Percentiles rank a stretch among this genome's conserved stretches.
phyloP scores from a whole-genome alignment of 2,113 vertebrate species.

The Dunckerocampus dactyliophorus region DNA sequence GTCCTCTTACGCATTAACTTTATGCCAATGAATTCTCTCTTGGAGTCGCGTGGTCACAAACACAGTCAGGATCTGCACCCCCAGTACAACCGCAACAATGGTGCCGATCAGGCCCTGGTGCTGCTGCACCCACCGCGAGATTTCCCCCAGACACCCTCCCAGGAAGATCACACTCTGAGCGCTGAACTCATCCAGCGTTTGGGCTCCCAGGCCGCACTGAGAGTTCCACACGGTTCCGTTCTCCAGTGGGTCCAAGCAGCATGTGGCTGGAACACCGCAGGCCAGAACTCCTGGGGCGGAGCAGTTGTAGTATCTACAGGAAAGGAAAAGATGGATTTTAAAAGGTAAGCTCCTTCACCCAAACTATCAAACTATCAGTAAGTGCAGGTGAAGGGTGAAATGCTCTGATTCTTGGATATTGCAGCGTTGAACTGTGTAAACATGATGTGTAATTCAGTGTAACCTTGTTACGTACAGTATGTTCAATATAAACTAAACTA shows the following conservation, averaged over 20 bases:
- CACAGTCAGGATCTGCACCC: slow-evolving; percentile 70
- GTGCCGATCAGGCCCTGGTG: slow-evolving; percentile 49
- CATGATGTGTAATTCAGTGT: too few relatives aligned
- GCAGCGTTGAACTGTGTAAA: too few relatives aligned
- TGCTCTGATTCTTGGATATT: too few relatives aligned
- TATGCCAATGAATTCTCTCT: slow-evolving; percentile 57
- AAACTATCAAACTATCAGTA: too few relatives aligned
- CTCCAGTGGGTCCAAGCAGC: slow-evolving; percentile 79
- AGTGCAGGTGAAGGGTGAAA: too few relatives aligned
- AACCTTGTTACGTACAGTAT: too few relatives aligned
- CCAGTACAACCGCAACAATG: slow-evolving; percentile 15
- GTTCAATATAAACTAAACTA: too few relatives aligned
- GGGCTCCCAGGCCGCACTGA: slow-evolving; percentile 79
- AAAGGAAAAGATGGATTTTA: neutral
- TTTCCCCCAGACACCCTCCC: slow-evolving; percentile 74
- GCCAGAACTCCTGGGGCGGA: slow-evolving; percentile 79
- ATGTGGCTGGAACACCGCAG: slow-evolving; percentile 85
- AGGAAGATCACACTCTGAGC: slow-evolving; percentile 71
- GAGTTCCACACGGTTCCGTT: slow-evolving; percentile 76
- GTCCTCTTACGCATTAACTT: slow-evolving; percentile 6
- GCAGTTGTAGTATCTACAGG: slow-evolving; percentile 88
- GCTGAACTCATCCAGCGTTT: slow-evolving; percentile 62
- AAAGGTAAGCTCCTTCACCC: too few relatives aligned
- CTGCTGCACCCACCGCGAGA: slow-evolving; percentile 72
- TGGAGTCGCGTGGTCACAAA: slow-evolving; percentile 70